Evolutionary conservation across 2,113 vertebrate genomes (phyloP).

Genomic region (Crypturellus undulatus): DNA sequence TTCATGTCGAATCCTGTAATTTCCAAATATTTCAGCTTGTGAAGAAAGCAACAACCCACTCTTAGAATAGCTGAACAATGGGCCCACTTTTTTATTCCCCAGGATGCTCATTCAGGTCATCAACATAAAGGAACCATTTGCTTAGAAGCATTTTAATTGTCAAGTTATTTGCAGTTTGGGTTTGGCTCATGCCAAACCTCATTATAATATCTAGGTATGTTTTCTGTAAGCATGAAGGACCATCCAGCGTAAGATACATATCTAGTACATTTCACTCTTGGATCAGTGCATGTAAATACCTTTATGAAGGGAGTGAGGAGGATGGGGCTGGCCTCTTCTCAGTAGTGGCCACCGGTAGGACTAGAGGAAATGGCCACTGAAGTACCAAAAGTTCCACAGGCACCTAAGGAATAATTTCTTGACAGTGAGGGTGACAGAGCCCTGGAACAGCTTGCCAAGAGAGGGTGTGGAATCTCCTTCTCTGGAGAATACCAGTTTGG

Average conservation of each 20-base stretch:
- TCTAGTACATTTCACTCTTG: neutral
- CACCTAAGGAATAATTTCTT: too few species aligned
- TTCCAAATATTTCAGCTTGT: neutral
- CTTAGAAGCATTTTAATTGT: neutral
- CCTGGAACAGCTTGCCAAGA: too few species aligned
- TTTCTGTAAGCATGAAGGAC: neutral
- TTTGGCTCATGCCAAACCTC: neutral
- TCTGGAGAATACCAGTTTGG: too few species aligned
- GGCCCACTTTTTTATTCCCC: neutral
- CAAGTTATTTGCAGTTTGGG: neutral
- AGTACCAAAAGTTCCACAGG: too few species aligned
- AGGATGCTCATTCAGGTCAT: neutral
- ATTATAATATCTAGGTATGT: neutral
- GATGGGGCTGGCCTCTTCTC: too few species aligned
- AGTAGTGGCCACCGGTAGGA: too few species aligned
- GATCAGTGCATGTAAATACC: too few species aligned
- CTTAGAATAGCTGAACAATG: neutral
- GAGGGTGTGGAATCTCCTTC: too few species aligned
- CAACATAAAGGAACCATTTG: neutral
- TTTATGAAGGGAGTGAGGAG: too few species aligned
- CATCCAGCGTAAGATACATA: neutral
- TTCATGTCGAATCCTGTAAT: neutral
- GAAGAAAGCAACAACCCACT: neutral
- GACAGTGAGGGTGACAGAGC: too few species aligned
- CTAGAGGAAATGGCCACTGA: too few species aligned